Evolutionary conservation across 2,113 vertebrate species (phyloP).

Genomic region (Ctenomys sociabilis): DNA sequence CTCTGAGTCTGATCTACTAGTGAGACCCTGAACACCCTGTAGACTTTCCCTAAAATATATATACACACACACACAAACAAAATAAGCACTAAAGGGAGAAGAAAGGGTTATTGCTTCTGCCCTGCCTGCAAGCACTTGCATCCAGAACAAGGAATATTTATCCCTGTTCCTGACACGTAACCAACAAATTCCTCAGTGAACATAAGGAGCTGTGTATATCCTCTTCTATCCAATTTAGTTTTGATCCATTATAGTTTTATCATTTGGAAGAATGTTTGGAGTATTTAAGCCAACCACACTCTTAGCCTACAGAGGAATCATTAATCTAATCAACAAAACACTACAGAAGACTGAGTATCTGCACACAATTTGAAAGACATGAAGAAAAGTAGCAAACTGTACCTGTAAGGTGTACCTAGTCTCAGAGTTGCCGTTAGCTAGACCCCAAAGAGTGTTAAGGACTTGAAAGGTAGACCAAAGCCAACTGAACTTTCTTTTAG

Average conservation of each 20-base stretch:
- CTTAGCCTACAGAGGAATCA: not conserved
- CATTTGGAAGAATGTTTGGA: not conserved
- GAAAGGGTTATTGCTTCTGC: not conserved
- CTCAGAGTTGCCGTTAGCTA: not conserved
- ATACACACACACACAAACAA: too few species aligned
- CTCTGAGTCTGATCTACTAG: too few species aligned
- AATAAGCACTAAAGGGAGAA: not conserved
- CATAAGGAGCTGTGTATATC: not conserved
- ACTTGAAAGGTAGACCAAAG: not conserved
- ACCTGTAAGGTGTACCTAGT: too few species aligned
- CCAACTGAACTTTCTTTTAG: not conserved
- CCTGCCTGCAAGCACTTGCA: not conserved
- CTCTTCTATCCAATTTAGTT: not conserved
- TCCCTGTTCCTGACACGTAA: not conserved
- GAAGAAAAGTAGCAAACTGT: not conserved
- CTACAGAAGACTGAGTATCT: not conserved
- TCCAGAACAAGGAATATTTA: fast-evolving
- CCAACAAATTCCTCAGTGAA: not conserved
- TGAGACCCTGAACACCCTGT: too few species aligned
- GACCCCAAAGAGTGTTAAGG: not conserved
- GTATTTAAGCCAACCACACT: not conserved
- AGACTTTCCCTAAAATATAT: too few species aligned
- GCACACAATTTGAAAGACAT: not conserved
- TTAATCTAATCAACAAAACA: not conserved
- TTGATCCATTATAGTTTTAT: not conserved